phyloP scores from a whole-genome alignment of 2,888 invertebrate genomes.

The Saturnia pavonia region DNA sequence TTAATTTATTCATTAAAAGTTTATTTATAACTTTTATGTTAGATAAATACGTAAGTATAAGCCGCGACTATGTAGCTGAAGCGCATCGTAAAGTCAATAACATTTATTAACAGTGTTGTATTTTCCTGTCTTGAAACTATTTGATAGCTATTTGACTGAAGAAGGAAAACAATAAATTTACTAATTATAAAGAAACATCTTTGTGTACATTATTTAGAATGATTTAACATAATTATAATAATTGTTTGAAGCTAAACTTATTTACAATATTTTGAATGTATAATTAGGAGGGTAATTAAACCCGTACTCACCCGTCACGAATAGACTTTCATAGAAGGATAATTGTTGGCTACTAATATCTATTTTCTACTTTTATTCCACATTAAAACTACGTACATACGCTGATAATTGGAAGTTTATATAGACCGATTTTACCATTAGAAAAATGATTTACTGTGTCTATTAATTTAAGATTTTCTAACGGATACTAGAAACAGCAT shows the following conservation, averaged over 20 bases:
- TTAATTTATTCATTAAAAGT: not conserved
- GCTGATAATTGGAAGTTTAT: not conserved
- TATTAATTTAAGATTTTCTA: not conserved
- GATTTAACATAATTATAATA: not conserved
- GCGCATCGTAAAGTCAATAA: not conserved
- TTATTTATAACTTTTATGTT: not conserved
- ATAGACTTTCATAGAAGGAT: too few species aligned
- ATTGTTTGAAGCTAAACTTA: not conserved
- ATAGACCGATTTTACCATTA: not conserved
- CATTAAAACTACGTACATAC: not conserved
- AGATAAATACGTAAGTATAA: not conserved
- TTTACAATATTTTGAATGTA: not conserved
- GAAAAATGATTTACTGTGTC: not conserved
- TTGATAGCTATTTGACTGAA: not conserved
- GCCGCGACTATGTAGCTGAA: not conserved
- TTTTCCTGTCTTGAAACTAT: not conserved
- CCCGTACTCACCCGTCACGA: too few species aligned
- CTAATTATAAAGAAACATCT: not conserved
- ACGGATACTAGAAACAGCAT: not conserved
- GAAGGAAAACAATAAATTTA: slow-evolving; percentile 10
- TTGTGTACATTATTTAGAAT: not conserved
- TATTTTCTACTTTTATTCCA: too few species aligned
- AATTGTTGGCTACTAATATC: too few species aligned
- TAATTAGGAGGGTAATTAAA: too few species aligned
- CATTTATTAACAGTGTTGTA: not conserved